Evolutionary conservation across 2,797 vertebrate species (phyloP).

Genomic region (Myotis findleyi): DNA sequence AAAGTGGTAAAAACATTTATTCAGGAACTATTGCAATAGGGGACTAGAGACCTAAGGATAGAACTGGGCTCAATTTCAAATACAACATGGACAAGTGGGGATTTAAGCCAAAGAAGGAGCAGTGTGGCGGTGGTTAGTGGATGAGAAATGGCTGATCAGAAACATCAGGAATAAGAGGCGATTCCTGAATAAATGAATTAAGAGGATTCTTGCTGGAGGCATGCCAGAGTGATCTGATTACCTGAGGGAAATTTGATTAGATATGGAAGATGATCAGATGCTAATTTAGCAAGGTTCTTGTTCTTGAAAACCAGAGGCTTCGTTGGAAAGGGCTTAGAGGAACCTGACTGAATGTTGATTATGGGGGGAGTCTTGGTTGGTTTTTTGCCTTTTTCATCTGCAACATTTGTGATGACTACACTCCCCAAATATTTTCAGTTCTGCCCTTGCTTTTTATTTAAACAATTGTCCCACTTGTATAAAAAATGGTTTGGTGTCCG

Average conservation of each 20-base stretch:
- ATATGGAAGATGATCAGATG: not conserved
- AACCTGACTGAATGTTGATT: not conserved
- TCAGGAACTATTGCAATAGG: not conserved
- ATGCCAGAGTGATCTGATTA: not conserved
- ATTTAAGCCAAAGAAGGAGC: not conserved
- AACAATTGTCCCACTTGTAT: not conserved
- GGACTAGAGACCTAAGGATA: not conserved
- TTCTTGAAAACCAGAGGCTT: not conserved
- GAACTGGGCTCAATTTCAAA: not conserved
- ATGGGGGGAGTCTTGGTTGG: not conserved
- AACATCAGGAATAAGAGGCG: not conserved
- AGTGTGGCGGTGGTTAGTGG: not conserved
- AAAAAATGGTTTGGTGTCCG: not conserved
- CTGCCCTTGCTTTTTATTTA: not conserved
- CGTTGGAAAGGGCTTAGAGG: not conserved
- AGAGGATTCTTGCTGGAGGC: not conserved
- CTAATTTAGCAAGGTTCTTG: not conserved
- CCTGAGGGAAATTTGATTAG: not conserved
- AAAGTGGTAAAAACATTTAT: not conserved
- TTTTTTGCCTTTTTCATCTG: not conserved
- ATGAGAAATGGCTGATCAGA: not conserved
- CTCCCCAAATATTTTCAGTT: not conserved
- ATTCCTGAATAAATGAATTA: not conserved
- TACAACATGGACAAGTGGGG: not conserved
- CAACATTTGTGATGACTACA: not conserved